Conservation (phyloP, 1,140 invertebrate genomes). For the Meloidogyne hapla region DNA sequence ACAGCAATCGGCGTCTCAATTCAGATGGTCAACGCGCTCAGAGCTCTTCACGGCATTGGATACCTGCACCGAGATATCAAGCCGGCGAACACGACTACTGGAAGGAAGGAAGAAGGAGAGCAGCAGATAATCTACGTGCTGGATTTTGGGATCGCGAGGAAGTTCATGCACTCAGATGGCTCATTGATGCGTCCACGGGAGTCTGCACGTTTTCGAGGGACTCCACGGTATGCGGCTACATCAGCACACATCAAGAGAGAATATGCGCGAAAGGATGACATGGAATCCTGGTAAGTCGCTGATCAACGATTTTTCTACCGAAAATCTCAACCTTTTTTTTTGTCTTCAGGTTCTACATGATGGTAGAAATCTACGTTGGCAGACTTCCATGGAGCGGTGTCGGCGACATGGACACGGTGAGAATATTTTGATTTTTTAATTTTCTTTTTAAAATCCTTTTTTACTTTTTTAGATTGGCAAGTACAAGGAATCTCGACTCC, state of each 20-base stretch:
- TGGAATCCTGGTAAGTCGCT: constrained; percentile 40
- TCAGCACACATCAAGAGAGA: constrained; percentile 51
- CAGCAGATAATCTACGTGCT: neutral
- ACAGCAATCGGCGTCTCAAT: constrained; percentile 9
- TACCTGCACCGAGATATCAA: constrained; percentile 6
- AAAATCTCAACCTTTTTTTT: constrained; percentile 22
- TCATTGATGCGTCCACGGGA: constrained; percentile 44
- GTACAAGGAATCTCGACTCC: constrained; percentile 5
- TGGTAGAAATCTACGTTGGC: constrained; percentile 47
- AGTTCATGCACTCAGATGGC: constrained; percentile 34
- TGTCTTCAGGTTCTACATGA: constrained; percentile 34
- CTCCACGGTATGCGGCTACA: constrained; percentile 54
- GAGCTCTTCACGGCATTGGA: constrained; percentile 3
- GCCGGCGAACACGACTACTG: neutral
- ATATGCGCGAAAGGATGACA: constrained; percentile 41
- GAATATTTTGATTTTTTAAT: constrained; percentile 32
- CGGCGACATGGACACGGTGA: constrained; percentile 48
- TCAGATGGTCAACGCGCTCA: neutral
- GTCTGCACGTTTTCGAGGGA: constrained; percentile 53
- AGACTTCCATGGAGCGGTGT: constrained; percentile 51
- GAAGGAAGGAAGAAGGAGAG: neutral
- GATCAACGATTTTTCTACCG: constrained; percentile 16
- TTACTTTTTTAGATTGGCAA: constrained; percentile 25
- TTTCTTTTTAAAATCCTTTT: constrained; percentile 1
- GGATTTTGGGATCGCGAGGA: constrained; percentile 1